phyloP scores from a whole-genome alignment of 2,113 vertebrate species.

The Promerops cafer region DNA sequence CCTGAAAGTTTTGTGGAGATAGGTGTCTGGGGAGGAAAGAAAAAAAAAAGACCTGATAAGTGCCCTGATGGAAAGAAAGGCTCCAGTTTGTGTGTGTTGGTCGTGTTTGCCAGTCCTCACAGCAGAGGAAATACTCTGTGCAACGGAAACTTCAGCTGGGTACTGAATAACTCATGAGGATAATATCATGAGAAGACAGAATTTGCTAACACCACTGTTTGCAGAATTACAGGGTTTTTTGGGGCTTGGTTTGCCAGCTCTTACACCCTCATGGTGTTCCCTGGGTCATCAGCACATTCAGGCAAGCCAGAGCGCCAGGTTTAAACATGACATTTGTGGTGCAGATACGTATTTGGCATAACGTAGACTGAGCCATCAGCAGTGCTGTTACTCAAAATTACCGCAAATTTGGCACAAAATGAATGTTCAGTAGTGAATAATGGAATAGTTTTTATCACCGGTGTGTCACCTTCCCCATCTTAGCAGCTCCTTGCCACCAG shows the following conservation, averaged over 20 bases:
- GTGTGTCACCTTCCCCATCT: neutral
- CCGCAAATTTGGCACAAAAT: neutral
- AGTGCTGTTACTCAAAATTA: neutral
- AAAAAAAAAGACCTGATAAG: neutral
- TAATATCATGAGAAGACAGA: neutral
- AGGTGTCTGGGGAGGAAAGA: neutral
- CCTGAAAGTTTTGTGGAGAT: conserved; percentile 48
- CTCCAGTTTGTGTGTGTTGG: neutral
- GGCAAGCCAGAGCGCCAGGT: neutral
- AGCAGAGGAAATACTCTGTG: neutral
- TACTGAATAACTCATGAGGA: neutral
- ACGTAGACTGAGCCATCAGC: neutral
- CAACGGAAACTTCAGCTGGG: neutral
- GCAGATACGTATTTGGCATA: neutral
- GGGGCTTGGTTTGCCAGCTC: neutral
- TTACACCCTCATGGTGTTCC: neutral
- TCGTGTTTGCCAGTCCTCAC: neutral
- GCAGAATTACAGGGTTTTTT: neutral
- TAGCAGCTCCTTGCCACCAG: neutral
- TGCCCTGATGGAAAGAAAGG: neutral
- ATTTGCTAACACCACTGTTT: neutral
- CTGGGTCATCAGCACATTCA: neutral
- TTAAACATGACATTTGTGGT: neutral
- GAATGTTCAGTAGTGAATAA: neutral
- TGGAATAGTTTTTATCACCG: neutral